Evolutionary conservation across 2,113 vertebrate genomes (phyloP).

Genomic region (Psilopsiagon aurifrons): DNA sequence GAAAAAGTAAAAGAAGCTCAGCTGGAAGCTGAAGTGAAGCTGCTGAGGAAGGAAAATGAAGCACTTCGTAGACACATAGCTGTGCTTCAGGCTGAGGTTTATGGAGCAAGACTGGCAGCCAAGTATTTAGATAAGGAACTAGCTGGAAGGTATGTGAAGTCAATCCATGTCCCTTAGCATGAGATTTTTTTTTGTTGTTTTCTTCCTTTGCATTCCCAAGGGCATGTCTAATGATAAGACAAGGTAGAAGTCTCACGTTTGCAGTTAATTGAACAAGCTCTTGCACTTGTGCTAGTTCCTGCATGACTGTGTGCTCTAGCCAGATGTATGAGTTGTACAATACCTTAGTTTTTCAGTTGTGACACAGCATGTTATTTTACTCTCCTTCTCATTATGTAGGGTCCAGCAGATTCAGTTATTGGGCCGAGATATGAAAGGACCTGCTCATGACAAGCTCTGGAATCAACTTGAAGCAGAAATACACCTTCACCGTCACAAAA

Average conservation of each 20-base stretch:
- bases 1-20: conserved; percentile 92
- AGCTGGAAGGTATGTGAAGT: conserved; percentile 87
- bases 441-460: conserved; percentile 98
- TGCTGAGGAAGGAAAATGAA: conserved; percentile 93
- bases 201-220: not conserved
- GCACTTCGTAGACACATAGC: conserved; percentile 96
- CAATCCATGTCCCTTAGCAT: not conserved
- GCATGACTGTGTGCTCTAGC: accelerated
- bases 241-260: not conserved
- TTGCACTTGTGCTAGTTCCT: not conserved
- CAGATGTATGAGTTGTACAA: not conserved
- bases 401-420: conserved; percentile 98
- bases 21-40: conserved; percentile 88
- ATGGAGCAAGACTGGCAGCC: conserved; percentile 94
- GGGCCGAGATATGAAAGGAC: conserved; percentile 97
- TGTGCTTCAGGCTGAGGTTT: conserved; percentile 96
- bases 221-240: not conserved
- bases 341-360: not conserved
- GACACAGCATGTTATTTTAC: not conserved
- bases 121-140: conserved; percentile 98
- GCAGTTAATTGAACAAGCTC: not conserved
- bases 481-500: conserved; percentile 98
- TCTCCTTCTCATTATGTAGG: conserved; percentile 63
- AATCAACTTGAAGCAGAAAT: conserved; percentile 99
- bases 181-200: not conserved